These are phyloP conservation scores for Chrysomela aeneicollis DNA, from an alignment of 2,888 invertebrate genomes.

Conservation along the genomic window DNA sequence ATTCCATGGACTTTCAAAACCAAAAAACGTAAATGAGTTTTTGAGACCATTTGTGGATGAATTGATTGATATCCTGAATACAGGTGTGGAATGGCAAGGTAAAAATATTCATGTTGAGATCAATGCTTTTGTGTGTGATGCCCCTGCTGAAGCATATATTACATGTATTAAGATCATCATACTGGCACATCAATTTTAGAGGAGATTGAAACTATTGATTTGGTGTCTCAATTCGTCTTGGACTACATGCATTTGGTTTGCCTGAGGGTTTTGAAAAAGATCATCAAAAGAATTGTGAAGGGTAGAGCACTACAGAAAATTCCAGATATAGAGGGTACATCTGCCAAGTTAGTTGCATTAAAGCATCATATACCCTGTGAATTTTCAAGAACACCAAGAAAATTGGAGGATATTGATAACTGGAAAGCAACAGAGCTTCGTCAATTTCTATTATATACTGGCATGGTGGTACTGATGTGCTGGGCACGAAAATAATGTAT, in stretches of 20 bases:
- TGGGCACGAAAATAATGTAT: too few relatives aligned
- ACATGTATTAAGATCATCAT: conserved; percentile 1
- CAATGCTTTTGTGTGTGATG: conserved; percentile 7
- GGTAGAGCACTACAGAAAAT: conserved; percentile 3
- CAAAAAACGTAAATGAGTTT: conserved; percentile 12
- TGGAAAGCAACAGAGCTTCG: conserved; percentile 10
- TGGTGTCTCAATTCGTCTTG: conserved; percentile 2
- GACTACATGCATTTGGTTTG: conserved; percentile 7
- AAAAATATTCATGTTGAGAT: conserved; percentile 10
- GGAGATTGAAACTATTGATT: background rate
- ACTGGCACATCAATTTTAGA: conserved; percentile 1
- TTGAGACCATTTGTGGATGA: conserved; percentile 13
- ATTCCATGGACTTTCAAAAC: conserved; percentile 9
- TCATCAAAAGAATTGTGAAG: background rate
- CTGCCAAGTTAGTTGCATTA: conserved; percentile 3
- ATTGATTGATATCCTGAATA: conserved; percentile 3
- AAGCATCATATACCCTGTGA: background rate
- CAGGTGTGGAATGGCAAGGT: conserved; percentile 5
- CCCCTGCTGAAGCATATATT: conserved; percentile 3
- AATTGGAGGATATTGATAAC: conserved; percentile 7
- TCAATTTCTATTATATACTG: too few relatives aligned
- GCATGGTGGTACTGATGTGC: too few relatives aligned
- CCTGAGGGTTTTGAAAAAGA: background rate
- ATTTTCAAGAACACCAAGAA: background rate
- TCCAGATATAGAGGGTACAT: conserved; percentile 3